phyloP scores from a whole-genome alignment of 2,113 vertebrate genomes.

The Paratilapia polleni region DNA sequence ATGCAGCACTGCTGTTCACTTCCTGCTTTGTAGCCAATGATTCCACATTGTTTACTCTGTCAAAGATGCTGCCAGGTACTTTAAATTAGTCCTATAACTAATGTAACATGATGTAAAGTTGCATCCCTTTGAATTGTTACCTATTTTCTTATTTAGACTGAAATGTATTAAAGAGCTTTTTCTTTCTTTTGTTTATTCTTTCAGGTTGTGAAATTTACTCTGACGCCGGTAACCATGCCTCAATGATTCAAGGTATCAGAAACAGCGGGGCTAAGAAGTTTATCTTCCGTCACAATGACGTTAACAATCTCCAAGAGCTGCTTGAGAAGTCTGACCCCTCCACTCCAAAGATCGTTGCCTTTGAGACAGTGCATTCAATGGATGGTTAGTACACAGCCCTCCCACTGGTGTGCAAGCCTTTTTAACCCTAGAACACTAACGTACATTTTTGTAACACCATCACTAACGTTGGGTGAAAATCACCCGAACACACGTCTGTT shows the following conservation, averaged over 20 bases:
- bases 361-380: slow-evolving; percentile 96
- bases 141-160: background rate
- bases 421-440: too few relatives aligned
- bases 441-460: too few relatives aligned
- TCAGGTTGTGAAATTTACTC: slow-evolving; percentile 94
- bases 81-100: background rate
- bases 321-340: slow-evolving; percentile 84
- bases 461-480: too few relatives aligned
- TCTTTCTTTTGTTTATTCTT: background rate
- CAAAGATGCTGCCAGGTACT: slow-evolving; percentile 91
- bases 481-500: too few relatives aligned
- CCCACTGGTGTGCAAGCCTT: background rate
- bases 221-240: slow-evolving; percentile 92
- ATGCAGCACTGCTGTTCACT: slow-evolving; percentile 90
- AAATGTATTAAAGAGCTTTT: background rate
- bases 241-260: slow-evolving; percentile 94
- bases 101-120: background rate
- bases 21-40: slow-evolving; percentile 96
- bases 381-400: slow-evolving; percentile 81
- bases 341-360: slow-evolving; percentile 91
- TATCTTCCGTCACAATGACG: slow-evolving; percentile 92
- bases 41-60: slow-evolving; percentile 92
- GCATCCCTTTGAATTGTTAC: background rate
- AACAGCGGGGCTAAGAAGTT: slow-evolving; percentile 92
- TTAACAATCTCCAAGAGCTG: slow-evolving; percentile 84